Evolutionary conservation across 92 coral and sea anemone genomes (phyloP).

Genomic region (Paramuricea clavata): DNA sequence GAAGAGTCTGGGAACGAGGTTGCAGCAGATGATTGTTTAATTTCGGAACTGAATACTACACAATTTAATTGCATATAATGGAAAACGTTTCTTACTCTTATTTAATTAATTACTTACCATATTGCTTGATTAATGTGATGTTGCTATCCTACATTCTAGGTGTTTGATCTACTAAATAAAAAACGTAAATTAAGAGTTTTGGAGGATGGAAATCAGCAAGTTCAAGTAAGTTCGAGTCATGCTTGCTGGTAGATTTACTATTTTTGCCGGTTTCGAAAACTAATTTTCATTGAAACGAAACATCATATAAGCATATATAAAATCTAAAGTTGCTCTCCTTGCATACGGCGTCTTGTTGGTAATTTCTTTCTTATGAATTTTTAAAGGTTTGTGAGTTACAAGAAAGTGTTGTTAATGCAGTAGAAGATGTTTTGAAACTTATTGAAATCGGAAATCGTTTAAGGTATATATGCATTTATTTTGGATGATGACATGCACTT

Average conservation of each 20-base stretch:
- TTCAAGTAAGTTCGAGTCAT: conserved; percentile 72
- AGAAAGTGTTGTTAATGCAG: conserved; percentile 88
- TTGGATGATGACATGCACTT: neutral
- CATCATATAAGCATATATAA: neutral
- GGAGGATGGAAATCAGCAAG: conserved; percentile 98
- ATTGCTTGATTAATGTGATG: neutral
- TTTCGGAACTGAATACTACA: too few relatives aligned
- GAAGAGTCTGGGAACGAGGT: too few relatives aligned
- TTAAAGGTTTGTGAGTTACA: conserved; percentile 93
- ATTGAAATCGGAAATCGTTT: conserved; percentile 97
- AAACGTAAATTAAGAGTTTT: conserved; percentile 87
- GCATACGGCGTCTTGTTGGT: too few relatives aligned
- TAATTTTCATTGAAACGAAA: too few relatives aligned
- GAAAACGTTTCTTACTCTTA: too few relatives aligned
- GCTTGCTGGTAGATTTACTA: too few relatives aligned
- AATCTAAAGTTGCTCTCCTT: too few relatives aligned
- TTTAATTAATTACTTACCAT: too few relatives aligned
- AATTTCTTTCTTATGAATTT: too few relatives aligned
- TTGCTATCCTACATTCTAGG: conserved; percentile 51
- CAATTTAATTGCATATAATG: too few relatives aligned
- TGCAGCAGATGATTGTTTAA: too few relatives aligned
- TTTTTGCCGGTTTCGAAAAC: too few relatives aligned
- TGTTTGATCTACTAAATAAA: conserved; percentile 94
- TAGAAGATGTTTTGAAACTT: conserved; percentile 91
- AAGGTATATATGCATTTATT: conserved; percentile 61